These are phyloP conservation scores for Nerophis lumbriciformis DNA, from an alignment of 2,113 vertebrate genomes.

Conservation along the genomic window DNA sequence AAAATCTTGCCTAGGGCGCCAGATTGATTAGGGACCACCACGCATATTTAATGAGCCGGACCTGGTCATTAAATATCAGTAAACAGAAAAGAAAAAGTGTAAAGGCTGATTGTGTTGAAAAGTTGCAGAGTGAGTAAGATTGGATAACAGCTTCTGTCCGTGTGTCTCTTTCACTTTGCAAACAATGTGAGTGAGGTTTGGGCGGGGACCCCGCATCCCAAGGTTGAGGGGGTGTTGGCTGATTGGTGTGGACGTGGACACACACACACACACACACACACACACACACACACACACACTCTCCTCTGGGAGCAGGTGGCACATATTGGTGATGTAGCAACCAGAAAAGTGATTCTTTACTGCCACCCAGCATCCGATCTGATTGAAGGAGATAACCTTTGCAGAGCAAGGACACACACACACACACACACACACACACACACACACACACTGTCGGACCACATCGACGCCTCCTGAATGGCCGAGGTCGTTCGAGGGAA, in stretches of 20 bases:
- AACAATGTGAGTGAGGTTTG: conserved; percentile 50
- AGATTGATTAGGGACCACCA: too few species aligned
- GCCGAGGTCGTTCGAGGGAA: conserved; percentile 39
- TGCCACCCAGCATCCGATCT: conserved; percentile 49
- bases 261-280: not conserved
- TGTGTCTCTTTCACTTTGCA: conserved; percentile 64
- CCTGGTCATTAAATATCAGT: too few species aligned
- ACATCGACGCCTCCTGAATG: conserved; percentile 43
- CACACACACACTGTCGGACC: conserved; percentile 42
- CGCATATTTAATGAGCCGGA: too few species aligned
- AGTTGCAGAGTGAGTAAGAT: conserved; percentile 65
- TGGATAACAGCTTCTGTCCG: conserved; percentile 68
- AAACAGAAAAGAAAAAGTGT: conserved; percentile 2
- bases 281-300: conserved; percentile 16
- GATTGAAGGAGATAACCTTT: conserved; percentile 62
- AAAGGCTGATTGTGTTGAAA: conserved; percentile 25
- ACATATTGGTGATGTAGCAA: conserved; percentile 39
- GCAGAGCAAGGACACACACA: conserved; percentile 57
- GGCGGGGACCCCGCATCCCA: conserved; percentile 58
- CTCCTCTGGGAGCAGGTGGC: conserved; percentile 57
- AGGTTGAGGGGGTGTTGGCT: conserved; percentile 67
- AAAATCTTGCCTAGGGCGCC: too few species aligned
- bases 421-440: too few species aligned
- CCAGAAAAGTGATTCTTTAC: conserved; percentile 61
- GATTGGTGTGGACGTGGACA: conserved; percentile 68